A percentile compares a stretch with the other conserved stretches of the same genome.
Conservation (phyloP, 2,888 invertebrate genomes). For the Drosophila flavopinicola region DNA sequence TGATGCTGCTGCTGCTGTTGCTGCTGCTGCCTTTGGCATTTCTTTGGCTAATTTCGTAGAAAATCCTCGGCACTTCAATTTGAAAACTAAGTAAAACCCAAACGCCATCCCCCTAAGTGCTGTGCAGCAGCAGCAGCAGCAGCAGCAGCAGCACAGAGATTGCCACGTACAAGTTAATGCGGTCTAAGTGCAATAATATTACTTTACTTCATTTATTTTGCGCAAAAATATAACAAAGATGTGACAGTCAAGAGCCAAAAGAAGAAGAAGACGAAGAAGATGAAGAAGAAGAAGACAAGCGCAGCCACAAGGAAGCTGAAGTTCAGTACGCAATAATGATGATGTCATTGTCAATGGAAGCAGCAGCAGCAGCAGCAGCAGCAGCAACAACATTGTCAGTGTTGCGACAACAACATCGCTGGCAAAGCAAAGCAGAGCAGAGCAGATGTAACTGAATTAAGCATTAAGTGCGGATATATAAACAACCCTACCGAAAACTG, state of each 20-base stretch:
- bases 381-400: conserved; percentile 39
- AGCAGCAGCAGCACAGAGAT: conserved; percentile 66
- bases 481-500: conserved; percentile 76
- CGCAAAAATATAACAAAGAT: conserved; percentile 81
- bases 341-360: conserved; percentile 83
- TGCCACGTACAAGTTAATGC: conserved; percentile 82
- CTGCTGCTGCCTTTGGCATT: conserved; percentile 52
- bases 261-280: conserved; percentile 18
- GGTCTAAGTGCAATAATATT: conserved; percentile 82
- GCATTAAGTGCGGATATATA: conserved; percentile 81
- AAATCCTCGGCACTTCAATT: conserved; percentile 77
- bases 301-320: conserved; percentile 34
- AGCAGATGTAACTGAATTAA: conserved; percentile 80
- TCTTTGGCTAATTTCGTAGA: conserved; percentile 76
- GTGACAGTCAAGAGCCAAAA: conserved; percentile 63
- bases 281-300: conserved; percentile 23
- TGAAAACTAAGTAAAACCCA: conserved; percentile 72
- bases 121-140: conserved; percentile 15
- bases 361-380: conserved; percentile 44
- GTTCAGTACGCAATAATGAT: conserved; percentile 80
- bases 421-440: conserved; percentile 31
- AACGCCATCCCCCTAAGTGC: conserved; percentile 13
- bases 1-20: conserved; percentile 12
- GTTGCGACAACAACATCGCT: conserved; percentile 20
- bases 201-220: conserved; percentile 82